Conservation (phyloP, 1,140 invertebrate species). For the Cylas formicarius region DNA sequence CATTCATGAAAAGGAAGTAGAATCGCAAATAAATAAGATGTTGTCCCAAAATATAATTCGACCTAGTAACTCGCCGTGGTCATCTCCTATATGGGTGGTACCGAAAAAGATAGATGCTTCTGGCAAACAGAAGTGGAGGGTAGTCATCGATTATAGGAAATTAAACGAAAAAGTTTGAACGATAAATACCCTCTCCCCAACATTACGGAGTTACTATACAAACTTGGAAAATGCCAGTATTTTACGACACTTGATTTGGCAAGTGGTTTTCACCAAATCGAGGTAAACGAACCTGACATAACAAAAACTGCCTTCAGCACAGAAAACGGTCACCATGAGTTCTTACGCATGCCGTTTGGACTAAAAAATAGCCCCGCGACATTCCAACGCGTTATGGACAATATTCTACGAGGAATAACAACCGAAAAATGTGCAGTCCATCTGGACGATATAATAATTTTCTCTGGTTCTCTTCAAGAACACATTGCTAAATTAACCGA, state of each 20-base stretch:
- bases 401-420: conserved; percentile 18
- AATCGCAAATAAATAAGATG: conserved; percentile 15
- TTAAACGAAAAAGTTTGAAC: conserved; percentile 21
- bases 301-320: conserved; percentile 12
- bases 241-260: conserved; percentile 40
- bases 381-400: conserved; percentile 35
- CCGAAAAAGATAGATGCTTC: conserved; percentile 26
- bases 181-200: conserved; percentile 24
- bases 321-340: conserved; percentile 21
- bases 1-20: conserved; percentile 5
- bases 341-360: conserved; percentile 41
- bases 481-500: conserved; percentile 17
- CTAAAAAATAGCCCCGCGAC: conserved; percentile 35
- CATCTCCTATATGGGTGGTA: conserved; percentile 12
- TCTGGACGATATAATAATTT: conserved; percentile 20
- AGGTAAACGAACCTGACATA: conserved; percentile 8
- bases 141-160: conserved; percentile 24
- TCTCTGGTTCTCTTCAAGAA: conserved; percentile 5
- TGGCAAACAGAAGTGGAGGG: conserved; percentile 21
- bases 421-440: conserved; percentile 17
- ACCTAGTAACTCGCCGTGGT: conserved; percentile 6
- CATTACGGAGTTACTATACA: conserved; percentile 35
- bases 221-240: conserved; percentile 38
- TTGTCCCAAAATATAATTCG: conserved; percentile 19
- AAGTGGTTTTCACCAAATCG: conserved; percentile 16